A percentile compares a stretch with the other conserved stretches of the same genome.
These are phyloP conservation scores for Zoanthus gigantus DNA, from an alignment of 92 coral and sea anemone species.

Conservation along the genomic window DNA sequence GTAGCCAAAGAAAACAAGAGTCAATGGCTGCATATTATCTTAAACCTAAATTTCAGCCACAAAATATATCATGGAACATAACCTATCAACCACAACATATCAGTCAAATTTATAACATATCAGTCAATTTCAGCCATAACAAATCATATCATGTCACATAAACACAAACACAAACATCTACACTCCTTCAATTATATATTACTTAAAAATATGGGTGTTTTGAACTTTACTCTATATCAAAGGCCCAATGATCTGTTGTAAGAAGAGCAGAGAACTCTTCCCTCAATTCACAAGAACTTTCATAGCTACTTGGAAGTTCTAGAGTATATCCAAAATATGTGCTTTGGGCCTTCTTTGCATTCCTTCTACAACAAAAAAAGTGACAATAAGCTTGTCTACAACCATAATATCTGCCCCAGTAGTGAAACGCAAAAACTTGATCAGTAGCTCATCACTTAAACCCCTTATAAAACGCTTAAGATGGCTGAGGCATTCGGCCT, in stretches of 20 bases:
- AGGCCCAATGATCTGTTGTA: not conserved
- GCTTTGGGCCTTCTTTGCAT: conserved; percentile 5
- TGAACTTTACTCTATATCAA: not conserved
- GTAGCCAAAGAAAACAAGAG: too few relatives aligned
- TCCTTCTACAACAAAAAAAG: not conserved
- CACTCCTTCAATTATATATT: too few relatives aligned
- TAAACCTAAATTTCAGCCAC: too few relatives aligned
- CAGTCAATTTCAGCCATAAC: too few relatives aligned
- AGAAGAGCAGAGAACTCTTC: conserved; percentile 17
- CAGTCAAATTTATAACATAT: too few relatives aligned
- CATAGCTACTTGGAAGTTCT: conserved; percentile 3
- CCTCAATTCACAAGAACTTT: conserved; percentile 4
- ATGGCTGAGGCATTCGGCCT: conserved; percentile 34
- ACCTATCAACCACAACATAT: too few relatives aligned
- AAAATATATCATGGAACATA: too few relatives aligned
- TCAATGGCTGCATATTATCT: too few relatives aligned
- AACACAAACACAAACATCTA: too few relatives aligned
- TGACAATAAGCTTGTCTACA: not conserved
- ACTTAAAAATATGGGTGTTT: too few relatives aligned
- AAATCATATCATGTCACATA: too few relatives aligned
- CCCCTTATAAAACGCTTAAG: conserved; percentile 44
- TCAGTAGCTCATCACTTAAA: not conserved
- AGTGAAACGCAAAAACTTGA: conserved; percentile 18
- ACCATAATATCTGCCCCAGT: conserved; percentile 3
- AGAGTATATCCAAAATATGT: conserved; percentile 12